phyloP scores from a whole-genome alignment of 30 jellyfish, hydroid and myxozoan genomes.

The Hydra vulgaris region DNA sequence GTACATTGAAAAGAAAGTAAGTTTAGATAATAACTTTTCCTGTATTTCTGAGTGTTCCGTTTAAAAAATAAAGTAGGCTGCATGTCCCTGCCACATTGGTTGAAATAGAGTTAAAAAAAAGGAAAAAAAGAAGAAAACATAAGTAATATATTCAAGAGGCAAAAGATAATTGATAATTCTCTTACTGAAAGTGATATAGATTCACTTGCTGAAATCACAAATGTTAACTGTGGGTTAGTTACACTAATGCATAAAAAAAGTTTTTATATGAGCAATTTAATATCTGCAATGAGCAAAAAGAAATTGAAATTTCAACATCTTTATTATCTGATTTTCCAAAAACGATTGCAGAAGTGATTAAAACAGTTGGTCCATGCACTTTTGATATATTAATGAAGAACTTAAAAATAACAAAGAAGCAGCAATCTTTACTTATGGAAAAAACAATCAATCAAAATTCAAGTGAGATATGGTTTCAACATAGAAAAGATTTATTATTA shows the following conservation, averaged over 20 bases:
- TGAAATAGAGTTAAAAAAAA: not conserved
- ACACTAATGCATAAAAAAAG: not conserved
- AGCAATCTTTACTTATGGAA: not conserved
- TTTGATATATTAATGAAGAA: not conserved
- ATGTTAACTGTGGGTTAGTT: constrained; percentile 1
- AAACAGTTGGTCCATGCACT: not conserved
- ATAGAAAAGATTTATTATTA: not conserved
- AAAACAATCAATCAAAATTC: not conserved
- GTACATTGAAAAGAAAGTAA: constrained; percentile 17
- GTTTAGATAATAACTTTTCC: constrained; percentile 6
- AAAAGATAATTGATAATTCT: not conserved
- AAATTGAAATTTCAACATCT: not conserved
- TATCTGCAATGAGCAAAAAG: not conserved
- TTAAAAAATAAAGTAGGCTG: not conserved
- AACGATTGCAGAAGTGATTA: not conserved
- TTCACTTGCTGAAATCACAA: constrained; percentile 1
- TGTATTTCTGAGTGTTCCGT: constrained; percentile 3
- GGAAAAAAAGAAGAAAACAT: not conserved
- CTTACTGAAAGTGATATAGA: not conserved
- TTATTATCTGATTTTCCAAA: not conserved
- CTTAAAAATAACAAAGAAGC: not conserved
- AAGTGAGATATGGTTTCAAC: not conserved
- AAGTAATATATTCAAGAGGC: not conserved
- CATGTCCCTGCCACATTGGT: not conserved
- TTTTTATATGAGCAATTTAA: no score